These are phyloP conservation scores for Armadillidium nasatum DNA, from an alignment of 1,140 invertebrate species.

Conservation along the genomic window DNA sequence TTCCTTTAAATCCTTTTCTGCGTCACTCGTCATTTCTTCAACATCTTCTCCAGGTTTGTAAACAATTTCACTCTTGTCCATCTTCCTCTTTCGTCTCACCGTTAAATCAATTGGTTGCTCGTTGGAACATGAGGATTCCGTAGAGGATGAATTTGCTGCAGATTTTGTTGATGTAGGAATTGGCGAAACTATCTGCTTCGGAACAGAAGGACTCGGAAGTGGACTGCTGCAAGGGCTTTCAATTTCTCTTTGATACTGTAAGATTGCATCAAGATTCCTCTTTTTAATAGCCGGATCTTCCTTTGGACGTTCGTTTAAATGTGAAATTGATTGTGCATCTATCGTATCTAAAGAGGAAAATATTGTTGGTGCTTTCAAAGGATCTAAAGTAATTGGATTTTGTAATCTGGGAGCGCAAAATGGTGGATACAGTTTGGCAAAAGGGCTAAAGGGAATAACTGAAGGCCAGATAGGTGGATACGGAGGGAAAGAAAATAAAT, in stretches of 20 bases:
- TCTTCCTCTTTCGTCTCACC: conserved; percentile 42
- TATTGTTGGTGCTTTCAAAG: conserved; percentile 29
- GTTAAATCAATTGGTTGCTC: conserved; percentile 44
- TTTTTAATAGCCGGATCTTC: conserved; percentile 40
- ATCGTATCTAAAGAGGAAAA: conserved; percentile 26
- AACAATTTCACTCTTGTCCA: conserved; percentile 43
- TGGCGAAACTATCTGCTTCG: conserved; percentile 11
- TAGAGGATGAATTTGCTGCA: not conserved
- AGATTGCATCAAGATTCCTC: conserved; percentile 41
- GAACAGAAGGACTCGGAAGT: conserved; percentile 9
- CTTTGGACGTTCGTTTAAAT: conserved; percentile 24
- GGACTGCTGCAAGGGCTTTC: conserved; percentile 23
- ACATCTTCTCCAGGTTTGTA: conserved; percentile 35
- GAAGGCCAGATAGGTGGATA: conserved; percentile 42
- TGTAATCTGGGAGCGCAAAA: conserved; percentile 22
- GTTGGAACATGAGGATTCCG: conserved; percentile 19
- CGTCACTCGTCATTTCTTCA: conserved; percentile 9
- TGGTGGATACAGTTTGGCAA: conserved; percentile 39
- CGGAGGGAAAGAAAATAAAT: conserved; percentile 36
- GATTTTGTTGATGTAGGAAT: conserved; percentile 17
- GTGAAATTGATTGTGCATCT: conserved; percentile 10
- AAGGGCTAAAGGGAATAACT: conserved; percentile 37
- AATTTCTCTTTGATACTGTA: conserved; percentile 38
- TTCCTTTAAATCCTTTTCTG: conserved; percentile 18
- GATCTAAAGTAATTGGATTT: conserved; percentile 21